These are phyloP conservation scores for Columbina picui DNA, from an alignment of 2,113 vertebrate species.

Conservation along the genomic window DNA sequence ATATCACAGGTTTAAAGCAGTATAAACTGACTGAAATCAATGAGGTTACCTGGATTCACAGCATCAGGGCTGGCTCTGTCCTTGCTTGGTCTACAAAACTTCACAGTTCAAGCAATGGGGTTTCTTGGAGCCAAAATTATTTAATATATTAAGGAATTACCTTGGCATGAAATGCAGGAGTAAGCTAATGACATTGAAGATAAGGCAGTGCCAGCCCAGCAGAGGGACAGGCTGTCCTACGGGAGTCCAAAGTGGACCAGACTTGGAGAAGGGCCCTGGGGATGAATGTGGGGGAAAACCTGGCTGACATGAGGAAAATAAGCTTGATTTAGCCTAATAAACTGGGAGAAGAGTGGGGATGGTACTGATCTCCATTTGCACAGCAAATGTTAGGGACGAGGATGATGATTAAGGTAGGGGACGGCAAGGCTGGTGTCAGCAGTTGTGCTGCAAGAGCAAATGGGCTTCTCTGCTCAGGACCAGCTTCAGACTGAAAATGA, in stretches of 20 bases:
- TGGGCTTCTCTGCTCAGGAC: neutral
- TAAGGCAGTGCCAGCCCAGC: neutral
- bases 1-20: neutral
- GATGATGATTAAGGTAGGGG: neutral
- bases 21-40: neutral
- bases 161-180: neutral
- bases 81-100: neutral
- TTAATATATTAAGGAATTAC: neutral
- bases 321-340: neutral
- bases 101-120: neutral
- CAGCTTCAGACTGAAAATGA: neutral
- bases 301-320: accelerated
- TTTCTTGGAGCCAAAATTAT: neutral
- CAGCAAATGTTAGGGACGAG: neutral
- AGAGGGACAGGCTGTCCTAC: neutral
- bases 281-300: neutral
- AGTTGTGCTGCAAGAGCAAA: neutral
- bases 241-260: neutral
- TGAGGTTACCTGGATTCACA: neutral
- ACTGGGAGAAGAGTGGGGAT: neutral
- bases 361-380: neutral
- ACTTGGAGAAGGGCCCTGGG: neutral
- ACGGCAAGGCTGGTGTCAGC: neutral
- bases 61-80: neutral
- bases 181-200: neutral